Conservation (phyloP, 2,113 vertebrate genomes). For the Elanoides forficatus region DNA sequence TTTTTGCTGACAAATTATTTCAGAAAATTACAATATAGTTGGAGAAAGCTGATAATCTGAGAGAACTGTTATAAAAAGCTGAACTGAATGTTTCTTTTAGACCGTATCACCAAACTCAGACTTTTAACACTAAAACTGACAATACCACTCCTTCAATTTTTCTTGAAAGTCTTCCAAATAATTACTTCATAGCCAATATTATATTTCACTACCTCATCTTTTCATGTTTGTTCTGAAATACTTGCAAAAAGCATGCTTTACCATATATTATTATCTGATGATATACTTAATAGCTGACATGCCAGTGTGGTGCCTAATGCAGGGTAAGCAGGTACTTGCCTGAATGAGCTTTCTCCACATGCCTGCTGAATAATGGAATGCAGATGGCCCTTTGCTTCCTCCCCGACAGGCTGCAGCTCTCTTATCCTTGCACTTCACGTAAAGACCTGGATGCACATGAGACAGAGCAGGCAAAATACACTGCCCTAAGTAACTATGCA, state of each 20-base stretch:
- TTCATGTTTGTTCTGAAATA: conserved; percentile 33
- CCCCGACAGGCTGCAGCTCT: not conserved
- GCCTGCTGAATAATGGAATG: conserved; percentile 25
- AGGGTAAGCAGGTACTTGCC: not conserved
- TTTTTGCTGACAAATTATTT: not conserved
- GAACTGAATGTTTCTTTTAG: not conserved
- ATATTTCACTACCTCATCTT: conserved; percentile 17
- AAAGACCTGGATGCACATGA: not conserved
- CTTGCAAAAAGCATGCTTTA: not conserved
- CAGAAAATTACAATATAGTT: not conserved
- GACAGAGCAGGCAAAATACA: not conserved
- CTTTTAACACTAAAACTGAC: not conserved
- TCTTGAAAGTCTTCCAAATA: conserved; percentile 26
- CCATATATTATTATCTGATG: conserved; percentile 14
- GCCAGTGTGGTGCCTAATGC: not conserved
- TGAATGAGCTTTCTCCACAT: not conserved
- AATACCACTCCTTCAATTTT: not conserved
- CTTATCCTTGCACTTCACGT: not conserved
- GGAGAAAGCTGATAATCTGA: not conserved
- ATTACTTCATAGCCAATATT: conserved; percentile 14
- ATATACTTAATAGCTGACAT: conserved; percentile 8
- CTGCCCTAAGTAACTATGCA: not conserved
- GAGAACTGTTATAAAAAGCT: not conserved
- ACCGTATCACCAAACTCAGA: not conserved
- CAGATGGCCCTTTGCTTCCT: not conserved